phyloP scores from a whole-genome alignment of 2,113 vertebrate species.

The Chionomys nivalis region DNA sequence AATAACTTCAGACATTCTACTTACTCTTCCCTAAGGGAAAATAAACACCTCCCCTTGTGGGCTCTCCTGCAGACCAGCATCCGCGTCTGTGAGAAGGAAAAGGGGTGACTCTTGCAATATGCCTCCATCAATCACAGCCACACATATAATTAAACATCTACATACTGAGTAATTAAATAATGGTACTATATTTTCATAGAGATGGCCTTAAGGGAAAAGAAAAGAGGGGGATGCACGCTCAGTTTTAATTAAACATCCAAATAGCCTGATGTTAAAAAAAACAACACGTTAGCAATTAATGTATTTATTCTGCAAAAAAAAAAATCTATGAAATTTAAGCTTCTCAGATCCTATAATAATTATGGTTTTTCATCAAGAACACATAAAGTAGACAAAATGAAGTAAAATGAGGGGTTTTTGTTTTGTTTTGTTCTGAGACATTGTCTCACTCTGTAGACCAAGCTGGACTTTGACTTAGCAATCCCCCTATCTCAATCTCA shows the following conservation, averaged over 20 bases:
- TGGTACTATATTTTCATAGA: conserved; percentile 1
- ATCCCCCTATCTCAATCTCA: no score
- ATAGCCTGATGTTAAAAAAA: background rate
- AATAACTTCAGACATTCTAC: conserved; percentile 62
- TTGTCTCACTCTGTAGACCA: background rate
- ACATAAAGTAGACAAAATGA: background rate
- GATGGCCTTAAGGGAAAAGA: conserved; percentile 6
- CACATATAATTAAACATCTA: conserved; percentile 55
- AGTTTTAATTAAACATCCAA: background rate
- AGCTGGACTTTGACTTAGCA: background rate
- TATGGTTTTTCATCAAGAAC: conserved; percentile 25
- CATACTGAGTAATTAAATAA: conserved; percentile 33
- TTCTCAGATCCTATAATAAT: background rate
- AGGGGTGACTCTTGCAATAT: conserved; percentile 11
- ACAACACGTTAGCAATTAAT: background rate
- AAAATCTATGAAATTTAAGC: conserved; percentile 1
- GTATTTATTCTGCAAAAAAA: background rate
- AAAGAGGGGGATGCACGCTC: background rate
- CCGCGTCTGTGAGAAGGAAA: background rate
- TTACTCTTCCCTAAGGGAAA: conserved; percentile 63
- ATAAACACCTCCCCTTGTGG: conserved; percentile 49
- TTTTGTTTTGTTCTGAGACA: background rate
- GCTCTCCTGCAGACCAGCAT: background rate
- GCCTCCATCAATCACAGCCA: background rate
- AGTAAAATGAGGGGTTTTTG: background rate